A percentile compares a stretch with the other conserved stretches of the same genome.
These are phyloP conservation scores for Exocentrus adspersus DNA, from an alignment of 2,888 invertebrate genomes.

Conservation along the genomic window DNA sequence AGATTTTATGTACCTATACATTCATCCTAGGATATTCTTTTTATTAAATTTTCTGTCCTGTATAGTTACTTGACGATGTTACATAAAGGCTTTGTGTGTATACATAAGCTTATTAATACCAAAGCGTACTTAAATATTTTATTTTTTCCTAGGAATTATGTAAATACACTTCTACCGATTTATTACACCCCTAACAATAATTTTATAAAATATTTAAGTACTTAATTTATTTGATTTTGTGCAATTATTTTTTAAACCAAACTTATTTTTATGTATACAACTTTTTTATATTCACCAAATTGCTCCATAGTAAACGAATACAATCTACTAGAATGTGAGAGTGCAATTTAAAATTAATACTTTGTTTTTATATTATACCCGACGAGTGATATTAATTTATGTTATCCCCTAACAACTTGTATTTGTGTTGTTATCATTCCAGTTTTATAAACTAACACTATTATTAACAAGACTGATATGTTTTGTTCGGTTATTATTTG, in stretches of 20 bases:
- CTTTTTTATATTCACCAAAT: not conserved
- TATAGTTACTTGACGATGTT: not conserved
- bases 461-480: constrained; percentile 26
- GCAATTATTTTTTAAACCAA: constrained; percentile 7
- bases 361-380: constrained; percentile 1
- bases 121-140: constrained; percentile 16
- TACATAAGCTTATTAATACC: constrained; percentile 9
- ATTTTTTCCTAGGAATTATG: not conserved
- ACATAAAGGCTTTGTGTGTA: not conserved
- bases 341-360: not conserved
- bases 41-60: too few relatives aligned
- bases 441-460: constrained; percentile 18
- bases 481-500: constrained; percentile 21
- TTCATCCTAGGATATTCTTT: too few relatives aligned
- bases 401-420: constrained; percentile 9
- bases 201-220: constrained; percentile 2
- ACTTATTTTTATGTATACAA: not conserved
- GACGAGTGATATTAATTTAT: constrained; percentile 7
- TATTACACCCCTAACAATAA: not conserved
- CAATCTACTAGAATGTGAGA: not conserved
- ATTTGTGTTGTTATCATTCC: constrained; percentile 25
- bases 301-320: not conserved
- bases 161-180: too few relatives aligned
- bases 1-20: too few relatives aligned
- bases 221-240: not conserved